A percentile compares a stretch with the other conserved stretches of the same genome.
Conservation (phyloP, 1,140 invertebrate species). For the Eumeta japonica region DNA sequence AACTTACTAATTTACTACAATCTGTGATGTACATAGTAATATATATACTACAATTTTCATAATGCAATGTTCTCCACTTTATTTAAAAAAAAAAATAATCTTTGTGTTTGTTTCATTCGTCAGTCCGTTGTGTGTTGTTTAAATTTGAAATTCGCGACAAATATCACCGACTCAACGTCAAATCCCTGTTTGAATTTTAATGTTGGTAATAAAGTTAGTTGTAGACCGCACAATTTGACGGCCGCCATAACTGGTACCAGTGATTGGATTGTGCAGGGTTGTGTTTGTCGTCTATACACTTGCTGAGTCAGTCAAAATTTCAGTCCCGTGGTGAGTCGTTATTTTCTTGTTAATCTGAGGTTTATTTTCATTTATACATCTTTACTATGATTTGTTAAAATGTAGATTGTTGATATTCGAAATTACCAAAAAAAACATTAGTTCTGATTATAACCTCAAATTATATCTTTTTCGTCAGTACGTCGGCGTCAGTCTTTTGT, state of each 20-base stretch:
- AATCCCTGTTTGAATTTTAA: slow-evolving; percentile 2
- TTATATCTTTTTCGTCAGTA: slow-evolving; percentile 11
- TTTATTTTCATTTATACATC: slow-evolving; percentile 14
- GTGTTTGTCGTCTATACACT: slow-evolving; percentile 3
- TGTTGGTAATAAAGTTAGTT: too few species aligned
- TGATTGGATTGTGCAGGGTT: too few species aligned
- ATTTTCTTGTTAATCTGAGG: slow-evolving; percentile 13
- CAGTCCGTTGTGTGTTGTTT: slow-evolving; percentile 10
- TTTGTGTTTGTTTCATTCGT: slow-evolving; percentile 8
- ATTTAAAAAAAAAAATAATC: slow-evolving; percentile 7
- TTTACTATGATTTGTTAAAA: slow-evolving; percentile 16
- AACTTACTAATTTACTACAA: slow-evolving; percentile 7
- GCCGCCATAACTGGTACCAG: slow-evolving; percentile 4
- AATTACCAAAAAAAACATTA: slow-evolving; percentile 11
- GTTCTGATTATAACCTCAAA: slow-evolving; percentile 12
- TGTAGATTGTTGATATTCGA: slow-evolving; percentile 9
- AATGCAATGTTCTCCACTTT: slow-evolving; percentile 2
- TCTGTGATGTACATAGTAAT: slow-evolving; percentile 8
- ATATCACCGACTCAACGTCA: slow-evolving; percentile 1
- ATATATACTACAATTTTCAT: too few species aligned
- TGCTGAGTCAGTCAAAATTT: slow-evolving; percentile 11
- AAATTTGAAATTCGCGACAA: slow-evolving; percentile 8
- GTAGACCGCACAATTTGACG: too few species aligned
- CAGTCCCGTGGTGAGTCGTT: slow-evolving; percentile 14
- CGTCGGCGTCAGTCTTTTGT: slow-evolving; percentile 14